A percentile compares a stretch with the other conserved stretches of the same genome.
These are phyloP conservation scores for Sarotherodon lohbergeri DNA, from an alignment of 2,113 vertebrate genomes.

Conservation along the genomic window DNA sequence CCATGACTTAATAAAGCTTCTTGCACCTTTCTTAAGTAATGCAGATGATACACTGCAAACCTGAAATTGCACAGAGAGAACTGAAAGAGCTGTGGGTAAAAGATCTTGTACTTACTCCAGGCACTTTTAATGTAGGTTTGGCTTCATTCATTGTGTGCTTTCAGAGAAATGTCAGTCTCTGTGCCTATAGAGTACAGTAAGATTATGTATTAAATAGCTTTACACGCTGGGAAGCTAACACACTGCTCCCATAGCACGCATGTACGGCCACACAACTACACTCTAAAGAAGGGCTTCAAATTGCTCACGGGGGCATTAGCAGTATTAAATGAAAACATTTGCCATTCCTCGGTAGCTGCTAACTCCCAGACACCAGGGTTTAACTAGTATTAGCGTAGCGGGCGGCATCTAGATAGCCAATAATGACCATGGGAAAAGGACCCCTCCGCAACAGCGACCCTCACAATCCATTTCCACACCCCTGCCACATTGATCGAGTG, in stretches of 20 bases:
- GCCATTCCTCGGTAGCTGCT: slow-evolving; percentile 25
- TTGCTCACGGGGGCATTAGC: slow-evolving; percentile 54
- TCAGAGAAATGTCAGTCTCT: slow-evolving; percentile 11
- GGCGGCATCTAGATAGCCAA: slow-evolving; percentile 37
- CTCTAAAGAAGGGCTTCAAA: slow-evolving; percentile 38
- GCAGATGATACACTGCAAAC: slow-evolving; percentile 10
- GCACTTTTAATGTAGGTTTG: not conserved
- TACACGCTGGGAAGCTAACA: slow-evolving; percentile 29
- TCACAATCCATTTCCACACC: slow-evolving; percentile 33
- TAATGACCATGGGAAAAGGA: slow-evolving; percentile 52
- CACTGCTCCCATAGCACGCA: not conserved
- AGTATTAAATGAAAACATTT: slow-evolving; percentile 65
- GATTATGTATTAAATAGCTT: slow-evolving; percentile 28
- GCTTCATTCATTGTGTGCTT: not conserved
- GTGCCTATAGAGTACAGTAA: slow-evolving; percentile 17
- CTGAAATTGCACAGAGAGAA: slow-evolving; percentile 9
- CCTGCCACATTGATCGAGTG: slow-evolving; percentile 35
- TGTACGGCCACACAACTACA: slow-evolving; percentile 1
- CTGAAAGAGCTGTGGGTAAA: slow-evolving; percentile 7
- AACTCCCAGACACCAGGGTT: slow-evolving; percentile 49
- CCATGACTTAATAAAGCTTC: slow-evolving; percentile 52
- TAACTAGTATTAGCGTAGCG: slow-evolving; percentile 55
- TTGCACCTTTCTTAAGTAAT: slow-evolving; percentile 30
- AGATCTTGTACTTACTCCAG: not conserved
- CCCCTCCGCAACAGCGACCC: slow-evolving; percentile 18